phyloP scores from a whole-genome alignment of 1,140 invertebrate species.

The Wiebesia pumilae region DNA sequence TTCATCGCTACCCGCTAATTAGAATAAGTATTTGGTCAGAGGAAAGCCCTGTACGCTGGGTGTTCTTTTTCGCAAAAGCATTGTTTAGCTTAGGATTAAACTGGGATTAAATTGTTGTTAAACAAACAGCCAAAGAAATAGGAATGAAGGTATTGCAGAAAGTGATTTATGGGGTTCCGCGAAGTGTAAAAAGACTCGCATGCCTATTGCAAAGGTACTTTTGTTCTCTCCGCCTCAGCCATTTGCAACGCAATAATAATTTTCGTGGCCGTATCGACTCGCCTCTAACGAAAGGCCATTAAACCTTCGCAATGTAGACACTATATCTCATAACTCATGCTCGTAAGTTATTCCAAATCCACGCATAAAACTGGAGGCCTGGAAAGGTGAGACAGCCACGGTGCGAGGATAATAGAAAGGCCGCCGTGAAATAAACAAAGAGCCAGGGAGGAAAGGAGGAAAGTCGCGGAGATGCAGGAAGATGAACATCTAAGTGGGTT shows the following conservation, averaged over 20 bases:
- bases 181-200: conserved; percentile 6
- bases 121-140: neutral
- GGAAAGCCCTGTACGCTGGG: no score
- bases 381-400: neutral
- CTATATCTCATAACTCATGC: neutral
- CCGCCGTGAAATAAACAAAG: neutral
- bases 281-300: conserved; percentile 22
- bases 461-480: conserved; percentile 37
- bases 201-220: neutral
- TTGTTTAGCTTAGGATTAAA: neutral
- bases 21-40: no score
- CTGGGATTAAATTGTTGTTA: conserved; percentile 4
- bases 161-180: conserved; percentile 32
- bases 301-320: neutral
- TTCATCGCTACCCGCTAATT: no score
- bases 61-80: neutral
- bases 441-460: neutral
- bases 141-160: neutral
- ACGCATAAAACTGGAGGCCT: neutral
- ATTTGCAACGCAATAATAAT: neutral
- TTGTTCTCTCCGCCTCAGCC: neutral
- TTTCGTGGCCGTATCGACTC: neutral
- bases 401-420: neutral
- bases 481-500: conserved; percentile 51
- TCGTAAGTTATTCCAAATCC: conserved; percentile 1